These are phyloP conservation scores for Glossosoma conforme DNA, from an alignment of 1,140 invertebrate genomes.

Conservation along the genomic window DNA sequence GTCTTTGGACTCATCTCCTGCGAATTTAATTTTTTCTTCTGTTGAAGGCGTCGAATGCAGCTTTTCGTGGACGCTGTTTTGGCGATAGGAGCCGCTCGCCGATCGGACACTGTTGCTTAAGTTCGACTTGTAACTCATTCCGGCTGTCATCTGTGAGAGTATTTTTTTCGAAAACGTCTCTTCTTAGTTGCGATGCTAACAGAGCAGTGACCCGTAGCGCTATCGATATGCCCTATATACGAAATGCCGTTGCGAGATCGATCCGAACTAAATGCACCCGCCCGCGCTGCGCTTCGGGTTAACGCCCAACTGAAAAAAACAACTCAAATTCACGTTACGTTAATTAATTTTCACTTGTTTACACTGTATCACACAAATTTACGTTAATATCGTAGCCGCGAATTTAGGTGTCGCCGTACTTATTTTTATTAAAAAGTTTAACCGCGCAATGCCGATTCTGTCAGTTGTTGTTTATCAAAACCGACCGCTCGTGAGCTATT, in stretches of 20 bases:
- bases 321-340: too few relatives aligned
- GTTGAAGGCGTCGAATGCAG: conserved; percentile 39
- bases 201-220: not conserved
- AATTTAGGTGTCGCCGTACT: too few relatives aligned
- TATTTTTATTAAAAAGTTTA: too few relatives aligned
- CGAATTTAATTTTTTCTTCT: conserved; percentile 61
- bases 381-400: too few relatives aligned
- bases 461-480: conserved; percentile 27
- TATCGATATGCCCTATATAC: conserved; percentile 15
- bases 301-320: too few relatives aligned
- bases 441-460: conserved; percentile 10
- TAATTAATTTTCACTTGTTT: too few relatives aligned
- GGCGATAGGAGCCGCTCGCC: conserved; percentile 35
- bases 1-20: conserved; percentile 74
- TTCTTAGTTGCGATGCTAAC: not conserved
- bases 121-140: conserved; percentile 46
- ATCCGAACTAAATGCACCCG: conserved; percentile 3
- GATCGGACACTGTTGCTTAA: conserved; percentile 45
- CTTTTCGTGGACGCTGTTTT: conserved; percentile 31
- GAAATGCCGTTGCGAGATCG: not conserved
- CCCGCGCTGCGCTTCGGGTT: conserved; percentile 35
- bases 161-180: not conserved
- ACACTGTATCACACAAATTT: too few relatives aligned
- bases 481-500: conserved; percentile 17
- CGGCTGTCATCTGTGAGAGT: not conserved